phyloP scores from a whole-genome alignment of 2,113 vertebrate species.

The Tachuris rubrigastra region DNA sequence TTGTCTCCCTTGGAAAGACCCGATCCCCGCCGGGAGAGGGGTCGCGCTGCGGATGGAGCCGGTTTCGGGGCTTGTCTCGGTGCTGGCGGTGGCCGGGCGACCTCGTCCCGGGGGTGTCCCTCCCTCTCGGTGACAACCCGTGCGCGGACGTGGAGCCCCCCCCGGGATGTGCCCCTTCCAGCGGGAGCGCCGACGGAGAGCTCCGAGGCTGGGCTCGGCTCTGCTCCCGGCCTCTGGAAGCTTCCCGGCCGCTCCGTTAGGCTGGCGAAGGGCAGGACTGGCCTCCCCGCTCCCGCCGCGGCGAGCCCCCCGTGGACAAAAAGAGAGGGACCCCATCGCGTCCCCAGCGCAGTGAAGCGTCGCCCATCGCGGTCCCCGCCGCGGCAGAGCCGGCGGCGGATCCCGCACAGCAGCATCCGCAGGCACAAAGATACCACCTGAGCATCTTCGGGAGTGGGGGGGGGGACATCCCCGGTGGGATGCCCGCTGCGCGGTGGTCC shows the following conservation, averaged over 20 bases:
- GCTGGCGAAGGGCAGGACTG: not conserved
- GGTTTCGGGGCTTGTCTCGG: not conserved
- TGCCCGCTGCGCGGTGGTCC: not conserved
- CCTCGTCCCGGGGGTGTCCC: too few relatives aligned
- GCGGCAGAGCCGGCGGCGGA: not conserved
- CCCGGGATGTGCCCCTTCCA: not conserved
- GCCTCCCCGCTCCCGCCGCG: not conserved
- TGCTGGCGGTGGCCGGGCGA: not conserved
- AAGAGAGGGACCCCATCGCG: not conserved
- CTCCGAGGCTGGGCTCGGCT: not conserved
- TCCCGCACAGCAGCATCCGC: not conserved
- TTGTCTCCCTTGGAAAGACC: not conserved
- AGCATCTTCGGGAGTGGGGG: not conserved
- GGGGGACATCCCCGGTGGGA: rapidly evolving
- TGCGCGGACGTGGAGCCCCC: not conserved
- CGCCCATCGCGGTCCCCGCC: not conserved
- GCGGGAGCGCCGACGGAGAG: not conserved
- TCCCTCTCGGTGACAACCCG: not conserved
- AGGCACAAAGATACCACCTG: not conserved
- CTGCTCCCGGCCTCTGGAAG: not conserved
- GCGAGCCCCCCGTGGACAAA: not conserved
- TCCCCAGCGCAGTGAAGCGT: rapidly evolving
- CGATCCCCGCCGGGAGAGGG: not conserved
- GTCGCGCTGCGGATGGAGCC: not conserved
- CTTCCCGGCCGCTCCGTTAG: not conserved